Evolutionary conservation across 2,797 vertebrate genomes (phyloP).

Genomic region (Taenioides sp.): DNA sequence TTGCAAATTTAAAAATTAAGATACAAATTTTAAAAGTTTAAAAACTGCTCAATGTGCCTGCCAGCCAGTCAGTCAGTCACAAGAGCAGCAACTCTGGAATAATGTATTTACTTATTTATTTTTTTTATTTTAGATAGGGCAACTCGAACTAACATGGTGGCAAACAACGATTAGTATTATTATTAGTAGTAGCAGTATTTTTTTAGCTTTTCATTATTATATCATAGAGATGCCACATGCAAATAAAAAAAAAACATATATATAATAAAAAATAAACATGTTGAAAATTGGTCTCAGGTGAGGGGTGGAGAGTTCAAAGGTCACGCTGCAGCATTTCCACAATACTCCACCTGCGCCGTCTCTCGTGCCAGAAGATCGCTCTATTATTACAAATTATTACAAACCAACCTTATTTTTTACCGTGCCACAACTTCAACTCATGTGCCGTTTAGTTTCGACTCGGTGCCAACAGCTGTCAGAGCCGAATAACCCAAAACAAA

Average conservation of each 20-base stretch:
- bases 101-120: too few relatives aligned
- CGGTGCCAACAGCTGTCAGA: background rate
- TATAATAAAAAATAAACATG: constrained; percentile 2
- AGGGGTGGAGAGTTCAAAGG: constrained; percentile 64
- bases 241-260: background rate
- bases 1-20: too few relatives aligned
- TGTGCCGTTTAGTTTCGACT: background rate
- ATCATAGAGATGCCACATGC: too few relatives aligned
- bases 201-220: too few relatives aligned
- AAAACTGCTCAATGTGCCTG: too few relatives aligned
- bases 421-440: background rate
- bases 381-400: background rate
- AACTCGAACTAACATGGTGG: too few relatives aligned
- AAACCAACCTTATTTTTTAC: background rate
- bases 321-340: constrained; percentile 21
- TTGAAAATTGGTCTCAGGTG: constrained; percentile 24
- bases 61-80: too few relatives aligned
- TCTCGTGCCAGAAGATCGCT: background rate
- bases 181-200: too few relatives aligned
- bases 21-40: too few relatives aligned
- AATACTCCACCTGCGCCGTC: background rate
- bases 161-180: too few relatives aligned
- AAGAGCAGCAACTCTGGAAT: too few relatives aligned
- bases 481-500: background rate
- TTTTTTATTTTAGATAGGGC: too few relatives aligned